Conservation (phyloP, 1,140 invertebrate genomes). For the Colletes latitarsis region DNA sequence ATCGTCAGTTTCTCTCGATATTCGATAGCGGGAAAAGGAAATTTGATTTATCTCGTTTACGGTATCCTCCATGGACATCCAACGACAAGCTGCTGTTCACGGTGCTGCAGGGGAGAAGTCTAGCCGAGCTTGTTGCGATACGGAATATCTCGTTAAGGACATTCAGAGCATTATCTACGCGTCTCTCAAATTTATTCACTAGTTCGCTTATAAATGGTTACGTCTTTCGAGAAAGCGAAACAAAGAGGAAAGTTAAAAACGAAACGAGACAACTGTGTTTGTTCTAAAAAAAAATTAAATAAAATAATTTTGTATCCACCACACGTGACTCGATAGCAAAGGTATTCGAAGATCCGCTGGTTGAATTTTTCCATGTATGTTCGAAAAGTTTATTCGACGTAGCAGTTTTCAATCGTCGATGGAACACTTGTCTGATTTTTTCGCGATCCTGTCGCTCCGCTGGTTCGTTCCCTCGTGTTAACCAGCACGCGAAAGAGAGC, state of each 20-base stretch:
- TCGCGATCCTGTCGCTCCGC: not conserved
- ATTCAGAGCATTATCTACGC: too few relatives aligned
- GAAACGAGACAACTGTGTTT: too few relatives aligned
- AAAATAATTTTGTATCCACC: too few relatives aligned
- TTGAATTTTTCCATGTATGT: too few relatives aligned
- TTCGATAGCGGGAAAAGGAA: not conserved
- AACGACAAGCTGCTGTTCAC: not conserved
- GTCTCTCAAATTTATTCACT: too few relatives aligned
- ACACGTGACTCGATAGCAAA: too few relatives aligned
- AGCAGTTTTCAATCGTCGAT: not conserved
- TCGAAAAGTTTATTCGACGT: too few relatives aligned
- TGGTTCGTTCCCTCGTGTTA: not conserved
- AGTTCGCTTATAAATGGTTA: too few relatives aligned
- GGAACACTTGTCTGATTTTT: not conserved
- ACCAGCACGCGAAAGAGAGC: conserved; percentile 38
- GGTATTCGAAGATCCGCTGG: too few relatives aligned
- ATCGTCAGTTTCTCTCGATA: not conserved
- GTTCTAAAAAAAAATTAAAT: too few relatives aligned
- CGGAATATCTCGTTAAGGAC: not conserved
- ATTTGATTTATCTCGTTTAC: not conserved
- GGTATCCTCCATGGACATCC: not conserved
- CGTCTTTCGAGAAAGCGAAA: too few relatives aligned
- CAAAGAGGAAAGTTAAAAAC: too few relatives aligned
- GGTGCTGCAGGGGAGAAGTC: not conserved
- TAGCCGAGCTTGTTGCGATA: not conserved